Evolutionary conservation across 2,888 invertebrate species (phyloP).

Genomic region (Xiphydria camelus): DNA sequence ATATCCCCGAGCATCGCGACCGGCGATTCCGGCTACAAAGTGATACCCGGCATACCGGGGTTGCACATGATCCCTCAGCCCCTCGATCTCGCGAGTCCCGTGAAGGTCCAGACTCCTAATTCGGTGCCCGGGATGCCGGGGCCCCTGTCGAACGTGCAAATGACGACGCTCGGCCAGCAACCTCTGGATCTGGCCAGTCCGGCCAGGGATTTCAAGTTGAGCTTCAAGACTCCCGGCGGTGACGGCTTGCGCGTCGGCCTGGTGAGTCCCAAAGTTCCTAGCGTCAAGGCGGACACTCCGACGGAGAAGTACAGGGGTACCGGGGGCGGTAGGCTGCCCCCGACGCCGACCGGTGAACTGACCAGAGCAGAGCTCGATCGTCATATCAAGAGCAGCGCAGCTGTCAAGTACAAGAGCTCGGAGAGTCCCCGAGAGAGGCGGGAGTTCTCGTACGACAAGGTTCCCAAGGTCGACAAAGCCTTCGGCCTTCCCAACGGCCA

Average conservation of each 20-base stretch:
- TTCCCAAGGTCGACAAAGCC: slow-evolving; percentile 30
- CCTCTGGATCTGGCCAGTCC: slow-evolving; percentile 49
- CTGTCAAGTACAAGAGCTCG: slow-evolving; percentile 27
- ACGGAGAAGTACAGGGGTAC: slow-evolving; percentile 32
- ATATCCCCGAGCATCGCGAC: slow-evolving; percentile 41
- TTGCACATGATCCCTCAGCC: slow-evolving; percentile 44
- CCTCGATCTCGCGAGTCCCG: slow-evolving; percentile 47
- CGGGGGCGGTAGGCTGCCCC: slow-evolving; percentile 19
- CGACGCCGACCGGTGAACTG: slow-evolving; percentile 27
- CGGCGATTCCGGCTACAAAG: slow-evolving; percentile 39
- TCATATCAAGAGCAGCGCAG: slow-evolving; percentile 32
- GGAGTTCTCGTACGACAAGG: slow-evolving; percentile 27
- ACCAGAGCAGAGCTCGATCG: slow-evolving; percentile 33
- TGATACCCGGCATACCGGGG: slow-evolving; percentile 46
- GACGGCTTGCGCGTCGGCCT: slow-evolving; percentile 25
- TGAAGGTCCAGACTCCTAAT: slow-evolving; percentile 32
- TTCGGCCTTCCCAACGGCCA: slow-evolving; percentile 29
- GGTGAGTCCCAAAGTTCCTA: slow-evolving; percentile 38
- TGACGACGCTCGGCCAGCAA: slow-evolving; percentile 29
- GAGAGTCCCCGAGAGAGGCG: slow-evolving; percentile 33
- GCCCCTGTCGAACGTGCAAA: slow-evolving; percentile 25
- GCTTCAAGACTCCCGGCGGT: slow-evolving; percentile 31
- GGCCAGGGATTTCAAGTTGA: slow-evolving; percentile 38
- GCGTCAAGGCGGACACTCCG: slow-evolving; percentile 24
- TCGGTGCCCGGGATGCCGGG: slow-evolving; percentile 39